Base-by-base conservation (phyloP, 2,888 invertebrate species). In the Oxycera nigricornis region DNA sequence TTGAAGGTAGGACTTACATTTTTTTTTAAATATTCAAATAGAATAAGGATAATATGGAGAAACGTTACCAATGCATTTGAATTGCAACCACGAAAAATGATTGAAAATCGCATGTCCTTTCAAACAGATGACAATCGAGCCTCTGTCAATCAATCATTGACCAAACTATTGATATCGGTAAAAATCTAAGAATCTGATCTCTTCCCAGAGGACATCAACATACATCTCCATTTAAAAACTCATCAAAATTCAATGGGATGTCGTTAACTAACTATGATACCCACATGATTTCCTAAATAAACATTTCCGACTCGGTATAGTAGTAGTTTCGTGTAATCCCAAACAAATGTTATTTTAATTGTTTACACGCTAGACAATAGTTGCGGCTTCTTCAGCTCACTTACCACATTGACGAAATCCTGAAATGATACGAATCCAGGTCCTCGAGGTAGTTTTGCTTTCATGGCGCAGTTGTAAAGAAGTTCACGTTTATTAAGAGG, bases 321-420 rank as follows among this genome's bases (percentile, higher is more conserved):
- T n/a, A n/a, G n/a, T n/a, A n/a, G n/a, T n/a, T n/a, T 41, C 22
- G 24, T 11, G 35, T 39, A 67, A 28, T 67, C n/a, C n/a, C 11
- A 39, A 35, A 55, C 52, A 52, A 70, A 30, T 70, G 31, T 17
- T 35, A 30, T 41, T 52, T 68, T 68, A 50, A 52, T 68, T 39
- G 39, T 62, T 62, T 62, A 22, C 28, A 55, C 55, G 9, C 24
- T 24, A 55, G 55, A 20, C n/a, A 55, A 24, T 55, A n/a, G 17
- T 17, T 39, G 55, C 14, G 20, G 20, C 20, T 62, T 35, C 28
- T 59, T n/a, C 14, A 24, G 20, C 17, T 35, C 4, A 92, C 95
- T 94, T 84, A 96, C 96, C 91, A 96, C 93, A 88, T 95, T 95
- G 79, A 96, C 94, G 86, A 96, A 96, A 83, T 96, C 95, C 87